These are phyloP conservation scores for Magallana nippona DNA, from an alignment of 2,888 invertebrate genomes.

Conservation along the genomic window DNA sequence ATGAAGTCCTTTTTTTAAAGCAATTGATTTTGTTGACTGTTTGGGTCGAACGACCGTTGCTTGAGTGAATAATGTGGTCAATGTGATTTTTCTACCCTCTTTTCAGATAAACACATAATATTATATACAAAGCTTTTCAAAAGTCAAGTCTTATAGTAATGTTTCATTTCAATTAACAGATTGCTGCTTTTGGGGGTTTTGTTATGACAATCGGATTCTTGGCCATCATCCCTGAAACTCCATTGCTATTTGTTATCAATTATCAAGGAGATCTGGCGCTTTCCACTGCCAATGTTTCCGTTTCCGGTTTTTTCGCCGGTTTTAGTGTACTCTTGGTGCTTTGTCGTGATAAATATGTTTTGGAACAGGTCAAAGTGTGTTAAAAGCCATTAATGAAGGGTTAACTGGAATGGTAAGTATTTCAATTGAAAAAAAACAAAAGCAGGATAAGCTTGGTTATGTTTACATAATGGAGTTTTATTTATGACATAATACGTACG, in stretches of 20 bases:
- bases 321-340: slow-evolving; percentile 77
- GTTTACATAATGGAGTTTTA: too few species aligned
- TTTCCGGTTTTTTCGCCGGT: slow-evolving; percentile 81
- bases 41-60: too few species aligned
- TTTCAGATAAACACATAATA: too few species aligned
- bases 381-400: slow-evolving; percentile 81
- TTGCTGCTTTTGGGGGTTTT: slow-evolving; percentile 82
- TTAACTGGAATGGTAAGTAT: slow-evolving; percentile 80
- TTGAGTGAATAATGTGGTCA: too few species aligned
- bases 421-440: too few species aligned
- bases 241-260: slow-evolving; percentile 77
- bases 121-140: too few species aligned
- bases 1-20: too few species aligned
- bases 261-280: slow-evolving; percentile 80
- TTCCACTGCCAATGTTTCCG: slow-evolving; percentile 81
- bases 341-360: slow-evolving; percentile 54
- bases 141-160: too few species aligned
- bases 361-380: slow-evolving; percentile 80
- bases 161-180: slow-evolving; percentile 68
- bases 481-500: too few species aligned
- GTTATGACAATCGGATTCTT: slow-evolving; percentile 82
- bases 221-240: slow-evolving; percentile 82
- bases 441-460: neutral
- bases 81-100: too few species aligned
- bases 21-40: too few species aligned